These are phyloP conservation scores for Campaea margaritaria DNA, from an alignment of 2,888 invertebrate species.

Conservation along the genomic window DNA sequence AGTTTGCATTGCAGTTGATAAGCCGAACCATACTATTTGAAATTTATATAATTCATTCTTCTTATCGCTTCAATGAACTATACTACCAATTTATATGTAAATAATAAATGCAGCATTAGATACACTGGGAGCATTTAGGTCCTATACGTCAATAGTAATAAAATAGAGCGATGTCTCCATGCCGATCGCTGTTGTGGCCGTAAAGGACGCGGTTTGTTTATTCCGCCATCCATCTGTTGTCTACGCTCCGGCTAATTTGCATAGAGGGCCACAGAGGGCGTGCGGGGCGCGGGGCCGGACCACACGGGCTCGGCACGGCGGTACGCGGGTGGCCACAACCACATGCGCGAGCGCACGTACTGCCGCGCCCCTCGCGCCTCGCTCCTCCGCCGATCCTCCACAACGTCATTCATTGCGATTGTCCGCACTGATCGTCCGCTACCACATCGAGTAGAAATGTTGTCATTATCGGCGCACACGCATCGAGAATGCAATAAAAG, in stretches of 20 bases:
- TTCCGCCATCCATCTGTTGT: constrained; percentile 85
- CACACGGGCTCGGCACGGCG: constrained; percentile 84
- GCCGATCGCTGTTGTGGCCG: constrained; percentile 54
- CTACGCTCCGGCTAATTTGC: constrained; percentile 84
- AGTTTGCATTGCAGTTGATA: no score
- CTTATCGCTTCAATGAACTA: no score
- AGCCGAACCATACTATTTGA: no score
- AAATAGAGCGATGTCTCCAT: constrained; percentile 21
- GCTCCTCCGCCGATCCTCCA: constrained; percentile 54
- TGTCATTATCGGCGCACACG: constrained; percentile 80
- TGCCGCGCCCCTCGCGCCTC: constrained; percentile 50
- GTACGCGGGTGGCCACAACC: constrained; percentile 84
- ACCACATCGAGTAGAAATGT: constrained; percentile 81
- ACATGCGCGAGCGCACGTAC: constrained; percentile 79
- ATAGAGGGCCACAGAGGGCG: constrained; percentile 72
- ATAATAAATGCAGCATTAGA: no score
- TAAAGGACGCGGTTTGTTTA: constrained; percentile 82
- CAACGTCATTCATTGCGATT: constrained; percentile 84
- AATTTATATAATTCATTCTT: no score
- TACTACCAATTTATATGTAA: no score
- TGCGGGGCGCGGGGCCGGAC: constrained; percentile 69
- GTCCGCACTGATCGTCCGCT: constrained; percentile 76
- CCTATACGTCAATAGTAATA: constrained; percentile 14
- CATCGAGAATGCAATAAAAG: constrained; percentile 75
- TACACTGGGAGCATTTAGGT: neutral